Base-by-base conservation (phyloP, 2,113 vertebrate species). In the Antigone vipio region DNA sequence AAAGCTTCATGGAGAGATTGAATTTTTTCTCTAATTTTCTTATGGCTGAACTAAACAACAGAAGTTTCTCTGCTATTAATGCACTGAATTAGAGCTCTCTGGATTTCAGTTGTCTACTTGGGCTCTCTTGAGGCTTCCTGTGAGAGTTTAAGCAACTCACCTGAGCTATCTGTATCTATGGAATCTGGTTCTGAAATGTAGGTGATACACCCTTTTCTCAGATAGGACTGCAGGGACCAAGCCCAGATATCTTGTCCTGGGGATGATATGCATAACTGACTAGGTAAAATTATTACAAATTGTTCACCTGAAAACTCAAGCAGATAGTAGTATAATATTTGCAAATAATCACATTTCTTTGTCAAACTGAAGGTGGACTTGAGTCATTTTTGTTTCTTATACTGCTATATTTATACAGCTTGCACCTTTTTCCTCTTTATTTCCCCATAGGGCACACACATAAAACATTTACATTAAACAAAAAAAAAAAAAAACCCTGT, bases 401-500 rank as follows among this genome's bases (percentile, higher is more conserved):
- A 26, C 7, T 67, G 20, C 34, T 68, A 12, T 0, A 0, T 81
- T 92, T 86, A 35, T 77, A 49, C 11, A 72, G 5, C 21, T 76
- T 74, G 14, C 83, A 62, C 6, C 3, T 21, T 60, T 89, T 91
- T 76, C 52, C 13, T 55, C 38, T 93, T 91, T 62, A 79, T 96
- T 93, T 93, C 29, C 38, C 34, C 53, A 18, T 15, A 47, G 17
- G 34, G 60, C n/a, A 78, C 2, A 4, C 27, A 69, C n/a, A 85
- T 62, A 89, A 96, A 96, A 66, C 22, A 87, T 89, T 94, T 87
- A 75, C 66, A 85, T 63, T 74, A 74, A 95, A 85, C 30, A 3
- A 20, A 34, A 53, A 53, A 53, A 53, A 53, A 67, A 53, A 53
- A 53, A 53, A 53, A 67, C 47, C 18, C 24, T 44, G 27, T 55